Base-by-base conservation (phyloP, 2,797 vertebrate genomes). In the Melanotaenia pygmaea region DNA sequence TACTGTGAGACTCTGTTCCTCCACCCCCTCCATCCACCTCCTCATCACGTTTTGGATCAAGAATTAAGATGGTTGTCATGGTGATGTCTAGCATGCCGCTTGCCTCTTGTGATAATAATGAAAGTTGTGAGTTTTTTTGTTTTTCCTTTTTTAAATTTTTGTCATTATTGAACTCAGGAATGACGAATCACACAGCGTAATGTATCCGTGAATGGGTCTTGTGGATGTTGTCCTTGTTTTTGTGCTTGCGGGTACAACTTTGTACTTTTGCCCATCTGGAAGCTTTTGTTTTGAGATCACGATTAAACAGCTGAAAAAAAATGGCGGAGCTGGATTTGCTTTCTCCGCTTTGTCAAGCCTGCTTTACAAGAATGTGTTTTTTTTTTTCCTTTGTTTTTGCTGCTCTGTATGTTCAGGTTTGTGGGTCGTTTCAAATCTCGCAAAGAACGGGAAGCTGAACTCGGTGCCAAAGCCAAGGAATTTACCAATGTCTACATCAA, bases 401-500 rank as follows among this genome's bases (percentile, higher is more conserved):
- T 47, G 45, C 45, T 59, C 64, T 72, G 54, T 40, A 5, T 28
- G 45, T 80, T 37, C 82, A 99, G 98, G 82, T 99, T 99, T 84
- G 98, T 99, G 74, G 98, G 98, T 57, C 96, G 98, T 78, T 99
- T 99, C 92, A 99, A 99, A 83, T 99, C 98, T 82, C 96, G 98
- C 47, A 99, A 99, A 82, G 98, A 99, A 62, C 93, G 98, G 20
- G 98, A 99, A 90, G 97, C 96, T 26, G 98, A 99, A 73, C 91
- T 99, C 53, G 98, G 98, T 32, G 98, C 97, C 87, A 99, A 98
- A 94, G 98, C 98, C 7, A 99, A 99, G 86, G 98, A 99, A 70
- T 99, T 99, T 83, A 99, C 98, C 86, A 99, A 99, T 9, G 98
- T 99, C 75, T 99, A 99, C 88, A 99, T 99, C 83, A 99, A 99